phyloP scores from a whole-genome alignment of 2,113 vertebrate genomes.

The Muscicapa adusta region DNA sequence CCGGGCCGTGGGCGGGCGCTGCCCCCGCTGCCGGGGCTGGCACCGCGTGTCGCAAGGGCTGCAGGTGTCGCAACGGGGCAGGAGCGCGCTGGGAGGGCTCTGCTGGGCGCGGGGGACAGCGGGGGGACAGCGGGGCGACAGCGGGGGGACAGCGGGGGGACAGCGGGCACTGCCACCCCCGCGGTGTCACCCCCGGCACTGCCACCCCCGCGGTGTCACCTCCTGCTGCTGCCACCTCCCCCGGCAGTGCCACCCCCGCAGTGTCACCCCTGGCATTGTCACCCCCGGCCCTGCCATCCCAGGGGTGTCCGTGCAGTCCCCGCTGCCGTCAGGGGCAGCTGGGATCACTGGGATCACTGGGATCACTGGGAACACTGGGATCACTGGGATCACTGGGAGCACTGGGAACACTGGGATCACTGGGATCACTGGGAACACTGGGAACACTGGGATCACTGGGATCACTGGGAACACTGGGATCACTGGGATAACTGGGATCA shows the following conservation, averaged over 20 bases:
- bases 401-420: no score
- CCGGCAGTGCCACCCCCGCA: no score
- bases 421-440: no score
- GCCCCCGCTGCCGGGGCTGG: background rate
- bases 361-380: background rate
- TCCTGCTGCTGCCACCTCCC: no score
- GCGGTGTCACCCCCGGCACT: background rate
- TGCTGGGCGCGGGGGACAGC: background rate
- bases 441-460: background rate
- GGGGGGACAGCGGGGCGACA: no score
- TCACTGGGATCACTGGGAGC: background rate
- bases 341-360: background rate
- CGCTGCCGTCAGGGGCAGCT: no score
- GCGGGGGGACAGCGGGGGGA: background rate
- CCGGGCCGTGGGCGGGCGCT: background rate
- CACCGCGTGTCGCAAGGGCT: background rate
- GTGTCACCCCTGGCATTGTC: background rate
- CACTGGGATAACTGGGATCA: background rate
- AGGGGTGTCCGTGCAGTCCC: no score
- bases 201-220: fast-evolving
- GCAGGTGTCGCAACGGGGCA: background rate
- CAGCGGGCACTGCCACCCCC: no score
- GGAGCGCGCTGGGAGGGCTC: background rate
- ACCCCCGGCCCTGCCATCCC: no score
- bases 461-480: background rate